phyloP scores from a whole-genome alignment of 2,888 invertebrate genomes.

The Aphodius sticticus region DNA sequence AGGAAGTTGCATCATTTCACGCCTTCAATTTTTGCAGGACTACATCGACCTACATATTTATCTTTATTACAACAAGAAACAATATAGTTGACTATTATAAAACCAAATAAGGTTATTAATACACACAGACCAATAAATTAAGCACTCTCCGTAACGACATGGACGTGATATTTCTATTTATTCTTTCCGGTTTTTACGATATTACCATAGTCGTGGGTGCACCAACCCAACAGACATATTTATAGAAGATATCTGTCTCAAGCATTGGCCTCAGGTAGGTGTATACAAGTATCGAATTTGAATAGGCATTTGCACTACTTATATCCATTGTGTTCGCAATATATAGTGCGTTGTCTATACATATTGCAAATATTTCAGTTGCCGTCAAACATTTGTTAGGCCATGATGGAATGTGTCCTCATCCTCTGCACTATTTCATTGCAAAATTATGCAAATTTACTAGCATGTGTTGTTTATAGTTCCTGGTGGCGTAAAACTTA shows the following conservation, averaged over 20 bases:
- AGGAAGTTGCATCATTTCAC: background rate
- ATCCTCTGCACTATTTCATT: background rate
- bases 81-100: background rate
- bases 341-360: background rate
- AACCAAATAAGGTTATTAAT: conserved; percentile 4
- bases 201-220: conserved; percentile 4
- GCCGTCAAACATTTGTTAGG: background rate
- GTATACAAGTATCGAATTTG: background rate
- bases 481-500: background rate
- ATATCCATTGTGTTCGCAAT: background rate
- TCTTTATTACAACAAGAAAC: background rate
- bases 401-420: background rate
- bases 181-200: conserved; percentile 4
- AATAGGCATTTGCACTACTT: background rate
- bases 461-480: conserved; percentile 4
- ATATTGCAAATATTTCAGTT: background rate
- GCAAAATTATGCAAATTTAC: background rate
- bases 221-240: background rate
- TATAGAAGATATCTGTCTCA: background rate
- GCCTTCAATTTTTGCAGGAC: background rate
- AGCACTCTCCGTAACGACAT: background rate
- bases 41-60: background rate
- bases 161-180: conserved; percentile 4
- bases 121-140: background rate
- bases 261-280: background rate